phyloP scores from a whole-genome alignment of 2,797 vertebrate species.

The Trematomus bernacchii region DNA sequence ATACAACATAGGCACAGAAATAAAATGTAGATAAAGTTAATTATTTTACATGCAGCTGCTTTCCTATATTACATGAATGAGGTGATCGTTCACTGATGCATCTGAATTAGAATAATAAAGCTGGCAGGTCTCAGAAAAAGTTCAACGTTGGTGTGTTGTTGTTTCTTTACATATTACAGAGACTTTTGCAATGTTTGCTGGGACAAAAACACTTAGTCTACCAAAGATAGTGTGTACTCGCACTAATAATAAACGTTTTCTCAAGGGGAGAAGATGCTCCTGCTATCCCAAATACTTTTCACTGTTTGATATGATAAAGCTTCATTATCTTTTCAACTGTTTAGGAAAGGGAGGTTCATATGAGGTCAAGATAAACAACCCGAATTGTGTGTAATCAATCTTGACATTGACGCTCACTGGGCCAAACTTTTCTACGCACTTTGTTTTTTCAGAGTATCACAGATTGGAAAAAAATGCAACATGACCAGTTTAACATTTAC shows the following conservation, averaged over 20 bases:
- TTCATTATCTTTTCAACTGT: conserved; percentile 50
- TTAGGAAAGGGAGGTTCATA: conserved; percentile 46
- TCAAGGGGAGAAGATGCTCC: conserved; percentile 34
- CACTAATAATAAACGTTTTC: conserved; percentile 55
- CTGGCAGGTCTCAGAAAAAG: conserved; percentile 24
- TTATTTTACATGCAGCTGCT: conserved; percentile 17
- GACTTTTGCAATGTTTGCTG: conserved; percentile 31
- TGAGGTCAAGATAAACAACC: conserved; percentile 43
- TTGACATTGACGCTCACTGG: conserved; percentile 23
- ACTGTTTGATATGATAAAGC: conserved; percentile 34
- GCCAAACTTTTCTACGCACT: conserved; percentile 21
- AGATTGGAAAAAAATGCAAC: conserved; percentile 13
- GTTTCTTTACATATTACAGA: conserved; percentile 11
- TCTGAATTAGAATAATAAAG: conserved; percentile 41
- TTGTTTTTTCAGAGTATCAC: conserved; percentile 22
- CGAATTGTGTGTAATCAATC: conserved; percentile 41
- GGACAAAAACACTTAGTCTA: conserved; percentile 66
- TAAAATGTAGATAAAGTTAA: neutral
- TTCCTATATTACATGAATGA: neutral
- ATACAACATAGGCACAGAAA: neutral
- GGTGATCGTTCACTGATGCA: conserved; percentile 37
- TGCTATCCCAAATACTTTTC: conserved; percentile 11
- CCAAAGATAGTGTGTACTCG: conserved; percentile 46
- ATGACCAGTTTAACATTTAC: neutral
- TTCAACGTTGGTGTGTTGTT: conserved; percentile 45